Base-by-base conservation (phyloP, 2,797 vertebrate genomes). In the Pipistrellus pygmaeus region DNA sequence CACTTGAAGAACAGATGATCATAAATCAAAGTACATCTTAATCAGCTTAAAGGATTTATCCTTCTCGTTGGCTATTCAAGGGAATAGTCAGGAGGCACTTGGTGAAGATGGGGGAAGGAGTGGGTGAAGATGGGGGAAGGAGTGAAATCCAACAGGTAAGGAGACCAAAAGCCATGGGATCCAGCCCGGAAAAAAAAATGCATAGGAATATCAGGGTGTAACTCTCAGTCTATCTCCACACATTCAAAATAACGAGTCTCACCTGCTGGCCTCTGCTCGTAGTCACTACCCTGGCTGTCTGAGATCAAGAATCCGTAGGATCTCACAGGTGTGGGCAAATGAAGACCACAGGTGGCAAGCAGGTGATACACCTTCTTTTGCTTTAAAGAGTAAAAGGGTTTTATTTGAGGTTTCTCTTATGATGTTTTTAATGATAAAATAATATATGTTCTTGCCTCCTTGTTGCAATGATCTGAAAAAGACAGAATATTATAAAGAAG, bases 401-500 rank as follows among this genome's bases (percentile, higher is more conserved):
- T 53, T 62, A 55, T 60, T 62, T 32, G 64, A 81, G 17, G 3
- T 44, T 38, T 86, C 21, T 51, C 68, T 87, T 21, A 71, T 48
- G 64, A 64, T 89, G 1, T 32, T 86, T 96, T 81, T 84, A 90
- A 77, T 15, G 4, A 7, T 57, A 53, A 91, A 83, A 8, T 53
- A 78, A 81, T 18, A 27, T 57, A 5, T 41, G 9, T 25, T 64
- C 55, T 60, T 90, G 30, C 32, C 20, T 88, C 13, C 57, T 30
- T 55, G 3, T 14, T 15, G 35, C 35, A 23, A 81, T 38, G 90
- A 83, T 51, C 91, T 60, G 21, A 51, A 95, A 95, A 76, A 72
- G 17, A 85, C 2, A 80, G n/a, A 91, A 66, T 46, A 88, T 83
- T 62, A 53, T 51, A 64, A 78, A 91, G 53, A 88, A 94, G 27